A percentile compares a stretch with the other conserved stretches of the same genome.
These are phyloP conservation scores for Drosophila ironensis DNA, from an alignment of 1,140 invertebrate species.

Conservation along the genomic window DNA sequence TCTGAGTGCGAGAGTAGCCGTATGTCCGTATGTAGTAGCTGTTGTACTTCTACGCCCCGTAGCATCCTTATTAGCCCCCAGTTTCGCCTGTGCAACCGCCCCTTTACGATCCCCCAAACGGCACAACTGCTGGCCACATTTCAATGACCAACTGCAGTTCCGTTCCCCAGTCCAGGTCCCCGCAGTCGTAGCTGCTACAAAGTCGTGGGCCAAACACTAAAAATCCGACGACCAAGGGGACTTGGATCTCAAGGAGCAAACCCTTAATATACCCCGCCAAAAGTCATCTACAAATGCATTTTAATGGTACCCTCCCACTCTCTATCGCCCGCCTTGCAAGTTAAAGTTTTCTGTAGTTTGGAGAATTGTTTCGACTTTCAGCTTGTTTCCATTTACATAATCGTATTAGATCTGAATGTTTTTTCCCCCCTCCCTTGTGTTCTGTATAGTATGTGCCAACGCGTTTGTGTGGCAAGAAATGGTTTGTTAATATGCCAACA, in stretches of 20 bases:
- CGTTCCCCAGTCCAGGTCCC: constrained; percentile 9
- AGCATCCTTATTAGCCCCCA: constrained; percentile 18
- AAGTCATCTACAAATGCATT: constrained; percentile 48
- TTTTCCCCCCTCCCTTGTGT: constrained; percentile 1
- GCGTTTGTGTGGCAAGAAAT: constrained; percentile 20
- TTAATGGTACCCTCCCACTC: constrained; percentile 2
- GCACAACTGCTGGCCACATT: constrained; percentile 54
- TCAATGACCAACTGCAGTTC: constrained; percentile 50
- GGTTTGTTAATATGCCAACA: constrained; percentile 41
- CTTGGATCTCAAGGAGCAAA: constrained; percentile 10
- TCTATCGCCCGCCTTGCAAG: neutral
- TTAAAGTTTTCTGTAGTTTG: constrained; percentile 49
- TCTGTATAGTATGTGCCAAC: neutral
- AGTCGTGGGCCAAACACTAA: constrained; percentile 45
- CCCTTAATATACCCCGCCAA: constrained; percentile 23
- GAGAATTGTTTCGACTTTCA: constrained; percentile 35
- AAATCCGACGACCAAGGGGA: constrained; percentile 41
- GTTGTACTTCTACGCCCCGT: constrained; percentile 41
- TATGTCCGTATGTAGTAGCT: constrained; percentile 55
- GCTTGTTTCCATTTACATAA: constrained; percentile 15
- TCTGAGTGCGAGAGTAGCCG: constrained; percentile 26
- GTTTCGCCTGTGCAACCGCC: constrained; percentile 56
- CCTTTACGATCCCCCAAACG: constrained; percentile 68
- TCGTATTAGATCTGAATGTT: constrained; percentile 9
- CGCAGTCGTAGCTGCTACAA: constrained; percentile 20